Evolutionary conservation across 1,140 invertebrate genomes (phyloP), one percentile per base, ranked within the genome.

Genomic region (Drosophila pectinifera): DNA sequence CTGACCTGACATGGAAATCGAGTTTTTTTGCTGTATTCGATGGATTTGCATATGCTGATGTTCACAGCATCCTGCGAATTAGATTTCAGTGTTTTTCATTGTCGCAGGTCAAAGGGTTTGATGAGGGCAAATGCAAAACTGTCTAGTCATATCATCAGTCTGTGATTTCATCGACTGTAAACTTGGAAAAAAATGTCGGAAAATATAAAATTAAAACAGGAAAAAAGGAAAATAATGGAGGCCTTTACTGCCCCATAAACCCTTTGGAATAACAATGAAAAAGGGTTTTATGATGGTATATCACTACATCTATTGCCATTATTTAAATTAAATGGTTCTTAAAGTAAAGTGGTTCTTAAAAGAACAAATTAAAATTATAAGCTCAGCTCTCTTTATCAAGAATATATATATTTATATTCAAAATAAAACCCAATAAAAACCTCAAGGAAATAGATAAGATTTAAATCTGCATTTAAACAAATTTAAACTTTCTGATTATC

Each of bases 11-110:
- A 46, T 46, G 61, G 49, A 42, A 48, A 58, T 56, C 49, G 36
- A 28, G 67, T 69, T 31, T 31, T 62, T 39, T 61, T 46, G 3
- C 22, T 7, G 16, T 39, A 70, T 78, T 77, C 80, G 73, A 80
- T 4, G 13, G 51, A 73, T 78, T 77, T 88, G 73, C 84, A 88
- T 84, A 78, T 89, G 84, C 26, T 64, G 55, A 67, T 80, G 64
- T 89, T 88, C 84, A 41, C 84, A 88, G 57, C 48, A 51, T 73
- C 43, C 65, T 57, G 59, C 75, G 67, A 42, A 55, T 80, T 73
- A 74, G 58, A 39, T 70, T 77, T 62, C 24, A 22, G 67, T 51
- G 41, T 41, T 80, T 67, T 65, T 81, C 53, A 56, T 56, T 55
- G 57, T 42, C 26, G 43, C 48, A 74, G 34, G 63, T 69, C 43